Evolutionary conservation across 2,797 vertebrate genomes (phyloP), one percentile per base, ranked within the genome.

Genomic region (Setipinna tenuifilis): DNA sequence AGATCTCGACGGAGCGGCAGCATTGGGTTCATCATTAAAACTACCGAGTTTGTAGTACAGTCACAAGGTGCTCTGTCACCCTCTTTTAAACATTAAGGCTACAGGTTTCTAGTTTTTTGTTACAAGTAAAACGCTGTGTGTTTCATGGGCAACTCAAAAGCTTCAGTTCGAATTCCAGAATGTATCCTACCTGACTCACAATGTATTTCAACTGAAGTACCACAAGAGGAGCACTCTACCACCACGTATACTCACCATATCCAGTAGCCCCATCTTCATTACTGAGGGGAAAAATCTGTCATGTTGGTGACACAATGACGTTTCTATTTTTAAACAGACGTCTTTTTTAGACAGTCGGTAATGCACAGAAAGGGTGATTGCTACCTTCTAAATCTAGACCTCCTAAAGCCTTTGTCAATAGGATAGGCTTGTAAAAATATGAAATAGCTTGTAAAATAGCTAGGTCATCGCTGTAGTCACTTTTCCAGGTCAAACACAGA

Each of bases 221-320:
- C 87, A 89, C 85, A 85, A 87, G 89, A 88, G 89, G 88, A 62
- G 88, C 86, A 84, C 81, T 88, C 84, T 88, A 86, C 81, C 80
- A 35, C 82, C 81, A 41, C 82, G 82, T 44, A 41, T 44, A 44
- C 71, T 9, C 71, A 35, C 71, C 14, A 12, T 54, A 11, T 71
- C 65, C 71, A 78, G 17, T 41, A 19, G 35, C 16, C 17, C 71
- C 31, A 44, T 78, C 16, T 35, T 78, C 31, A 78, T 78, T 78
- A 78, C 71, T 78, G 71, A 78, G 35, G 31, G 35, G 12, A 44
- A 21, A 75, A 78, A 78, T 78, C 16, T 78, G 35, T 78, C 71
- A 78, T 2, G 16, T 78, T 78, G 71, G 35, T 78, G 71, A 78
- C 71, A 19, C 71, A 35, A 78, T 78, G 71, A 78, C 71, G 71